Conservation (phyloP, 1,140 invertebrate genomes). For the Papilio polyxenes region DNA sequence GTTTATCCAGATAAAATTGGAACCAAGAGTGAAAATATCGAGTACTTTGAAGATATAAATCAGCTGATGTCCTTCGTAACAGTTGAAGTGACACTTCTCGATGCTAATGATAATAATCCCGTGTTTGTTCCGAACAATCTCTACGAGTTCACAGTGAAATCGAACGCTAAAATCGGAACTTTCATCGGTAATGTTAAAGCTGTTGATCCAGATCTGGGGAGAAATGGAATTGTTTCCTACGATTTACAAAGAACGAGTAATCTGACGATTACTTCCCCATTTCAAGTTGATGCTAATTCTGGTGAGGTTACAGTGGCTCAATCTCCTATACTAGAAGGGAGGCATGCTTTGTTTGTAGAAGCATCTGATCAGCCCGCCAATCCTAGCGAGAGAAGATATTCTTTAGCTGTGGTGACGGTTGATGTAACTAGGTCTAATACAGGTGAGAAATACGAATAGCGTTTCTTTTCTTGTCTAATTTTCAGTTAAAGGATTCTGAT, state of each 20-base stretch:
- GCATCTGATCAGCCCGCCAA: constrained; percentile 90
- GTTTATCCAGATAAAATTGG: constrained; percentile 78
- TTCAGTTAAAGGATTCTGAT: neutral
- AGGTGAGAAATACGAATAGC: constrained; percentile 61
- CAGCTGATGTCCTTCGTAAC: constrained; percentile 83
- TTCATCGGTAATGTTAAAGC: constrained; percentile 89
- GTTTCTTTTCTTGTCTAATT: constrained; percentile 38
- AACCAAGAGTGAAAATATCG: constrained; percentile 69
- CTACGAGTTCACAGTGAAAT: constrained; percentile 87
- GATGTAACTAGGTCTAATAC: constrained; percentile 83
- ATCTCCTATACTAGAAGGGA: constrained; percentile 83
- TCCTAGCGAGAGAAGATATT: constrained; percentile 89
- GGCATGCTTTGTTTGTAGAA: constrained; percentile 90
- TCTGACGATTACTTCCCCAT: constrained; percentile 84
- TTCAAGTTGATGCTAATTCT: constrained; percentile 86
- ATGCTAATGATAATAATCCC: constrained; percentile 94
- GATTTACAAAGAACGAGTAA: constrained; percentile 87
- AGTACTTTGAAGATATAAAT: constrained; percentile 67
- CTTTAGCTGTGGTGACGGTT: constrained; percentile 90
- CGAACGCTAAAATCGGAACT: constrained; percentile 84
- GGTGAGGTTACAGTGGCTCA: constrained; percentile 87
- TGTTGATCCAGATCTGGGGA: constrained; percentile 89
- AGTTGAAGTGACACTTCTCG: constrained; percentile 90
- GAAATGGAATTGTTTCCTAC: constrained; percentile 90
- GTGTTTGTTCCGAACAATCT: constrained; percentile 90